Conservation (phyloP, 2,113 vertebrate species). For the Corythornis cristatus region DNA sequence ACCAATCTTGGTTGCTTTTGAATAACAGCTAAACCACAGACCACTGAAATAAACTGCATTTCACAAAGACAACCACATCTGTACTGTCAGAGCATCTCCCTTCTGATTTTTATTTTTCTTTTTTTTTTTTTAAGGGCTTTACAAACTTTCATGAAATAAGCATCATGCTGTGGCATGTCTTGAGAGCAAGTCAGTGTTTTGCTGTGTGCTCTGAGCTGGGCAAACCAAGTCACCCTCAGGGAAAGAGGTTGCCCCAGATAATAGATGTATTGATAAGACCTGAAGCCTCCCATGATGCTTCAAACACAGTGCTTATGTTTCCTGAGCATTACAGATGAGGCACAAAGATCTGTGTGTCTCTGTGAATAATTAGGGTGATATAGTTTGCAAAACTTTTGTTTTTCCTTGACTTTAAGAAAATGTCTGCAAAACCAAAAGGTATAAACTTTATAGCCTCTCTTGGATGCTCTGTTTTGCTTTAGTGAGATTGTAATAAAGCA, state of each 20-base stretch:
- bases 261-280: conserved; percentile 56
- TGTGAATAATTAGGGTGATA: not conserved
- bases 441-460: not conserved
- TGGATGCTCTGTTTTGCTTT: not conserved
- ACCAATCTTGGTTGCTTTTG: conserved; percentile 42
- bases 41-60: conserved; percentile 44
- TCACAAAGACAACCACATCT: conserved; percentile 62
- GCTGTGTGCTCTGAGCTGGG: not conserved
- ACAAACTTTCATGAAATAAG: conserved; percentile 41
- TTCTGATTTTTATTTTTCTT: not conserved
- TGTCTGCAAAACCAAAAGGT: not conserved
- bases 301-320: not conserved
- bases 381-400: not conserved
- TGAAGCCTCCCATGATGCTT: conserved; percentile 55
- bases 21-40: conserved; percentile 69
- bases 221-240: conserved; percentile 41
- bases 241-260: conserved; percentile 59
- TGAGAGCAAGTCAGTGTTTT: conserved; percentile 39
- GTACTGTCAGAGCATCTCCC: conserved; percentile 44
- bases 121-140: conserved; percentile 9
- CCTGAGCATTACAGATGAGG: not conserved
- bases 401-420: not conserved
- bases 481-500: not conserved
- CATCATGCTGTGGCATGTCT: conserved; percentile 48
- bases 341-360: not conserved